Percentiles rank a stretch among this genome's conserved stretches.
phyloP scores from a whole-genome alignment of 2,797 vertebrate species.

The Bufotes viridis region DNA sequence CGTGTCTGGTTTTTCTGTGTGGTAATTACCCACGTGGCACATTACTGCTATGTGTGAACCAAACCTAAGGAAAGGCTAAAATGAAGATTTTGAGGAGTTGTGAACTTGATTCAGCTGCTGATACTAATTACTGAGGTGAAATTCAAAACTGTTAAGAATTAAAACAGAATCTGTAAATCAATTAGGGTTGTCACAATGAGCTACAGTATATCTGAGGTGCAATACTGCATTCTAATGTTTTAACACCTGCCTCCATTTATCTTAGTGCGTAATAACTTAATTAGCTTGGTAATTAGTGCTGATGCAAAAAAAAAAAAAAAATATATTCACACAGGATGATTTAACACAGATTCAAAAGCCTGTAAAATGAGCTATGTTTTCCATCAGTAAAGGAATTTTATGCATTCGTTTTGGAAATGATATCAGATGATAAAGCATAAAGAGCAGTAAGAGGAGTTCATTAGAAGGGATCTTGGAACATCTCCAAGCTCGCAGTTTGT shows the following conservation, averaged over 20 bases:
- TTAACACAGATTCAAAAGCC: slow-evolving; percentile 55
- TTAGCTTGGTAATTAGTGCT: slow-evolving; percentile 56
- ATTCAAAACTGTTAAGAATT: slow-evolving; percentile 52
- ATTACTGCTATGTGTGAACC: too few relatives aligned
- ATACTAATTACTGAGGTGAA: slow-evolving; percentile 50
- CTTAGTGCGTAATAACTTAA: slow-evolving; percentile 58
- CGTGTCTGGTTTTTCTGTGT: too few relatives aligned
- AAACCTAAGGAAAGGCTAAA: background rate
- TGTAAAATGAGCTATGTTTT: slow-evolving; percentile 48
- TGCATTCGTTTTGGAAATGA: slow-evolving; percentile 13
- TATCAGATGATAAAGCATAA: slow-evolving; percentile 17
- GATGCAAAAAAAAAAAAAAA: slow-evolving; percentile 51
- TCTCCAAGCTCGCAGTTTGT: background rate
- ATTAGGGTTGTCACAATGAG: slow-evolving; percentile 49
- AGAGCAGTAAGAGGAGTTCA: background rate
- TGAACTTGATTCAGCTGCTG: slow-evolving; percentile 40
- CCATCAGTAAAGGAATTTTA: slow-evolving; percentile 20
- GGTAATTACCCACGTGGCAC: too few relatives aligned
- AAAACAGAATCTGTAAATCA: slow-evolving; percentile 51
- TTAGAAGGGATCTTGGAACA: background rate
- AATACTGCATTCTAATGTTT: slow-evolving; percentile 53
- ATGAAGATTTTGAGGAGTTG: background rate
- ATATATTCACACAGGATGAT: slow-evolving; percentile 58
- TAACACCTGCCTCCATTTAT: slow-evolving; percentile 61
- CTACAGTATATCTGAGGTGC: slow-evolving; percentile 26